A percentile compares a stretch with the other conserved stretches of the same genome.
Conservation (phyloP, 1,140 invertebrate species). For the Caerostris extrusa region DNA sequence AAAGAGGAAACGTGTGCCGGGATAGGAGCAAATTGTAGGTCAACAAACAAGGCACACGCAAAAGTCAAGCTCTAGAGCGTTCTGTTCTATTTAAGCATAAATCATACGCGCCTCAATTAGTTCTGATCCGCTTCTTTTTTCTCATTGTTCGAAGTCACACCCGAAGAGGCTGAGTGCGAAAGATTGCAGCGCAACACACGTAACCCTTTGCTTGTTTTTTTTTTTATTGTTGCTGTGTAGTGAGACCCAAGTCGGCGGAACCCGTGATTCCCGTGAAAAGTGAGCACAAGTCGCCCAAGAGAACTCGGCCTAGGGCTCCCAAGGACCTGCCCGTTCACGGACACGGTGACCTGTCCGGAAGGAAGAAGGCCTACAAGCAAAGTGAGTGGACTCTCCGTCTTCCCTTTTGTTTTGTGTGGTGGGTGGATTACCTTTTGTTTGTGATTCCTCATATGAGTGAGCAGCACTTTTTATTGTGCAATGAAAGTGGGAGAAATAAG, state of each 20-base stretch:
- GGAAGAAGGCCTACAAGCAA: constrained; percentile 71
- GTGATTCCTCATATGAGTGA: too few species aligned
- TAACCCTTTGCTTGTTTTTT: not conserved
- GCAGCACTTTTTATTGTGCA: too few species aligned
- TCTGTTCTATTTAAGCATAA: constrained; percentile 13
- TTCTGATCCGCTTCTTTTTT: not conserved
- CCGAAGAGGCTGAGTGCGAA: not conserved
- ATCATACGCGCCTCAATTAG: constrained; percentile 1
- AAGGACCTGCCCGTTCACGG: constrained; percentile 69
- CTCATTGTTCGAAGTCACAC: not conserved
- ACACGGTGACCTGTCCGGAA: constrained; percentile 69
- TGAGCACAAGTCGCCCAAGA: constrained; percentile 68
- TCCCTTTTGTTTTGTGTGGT: too few species aligned
- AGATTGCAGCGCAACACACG: not conserved
- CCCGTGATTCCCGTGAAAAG: constrained; percentile 67
- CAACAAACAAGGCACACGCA: constrained; percentile 16
- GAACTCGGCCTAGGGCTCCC: constrained; percentile 68
- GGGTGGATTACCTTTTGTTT: not conserved
- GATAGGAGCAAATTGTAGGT: not conserved
- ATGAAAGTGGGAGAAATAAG: too few species aligned
- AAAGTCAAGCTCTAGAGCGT: not conserved
- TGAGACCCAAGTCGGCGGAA: constrained; percentile 68
- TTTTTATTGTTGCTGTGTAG: constrained; percentile 15
- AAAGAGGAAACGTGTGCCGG: not conserved
- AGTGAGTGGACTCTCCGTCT: constrained; percentile 10